phyloP scores from a whole-genome alignment of 2,113 vertebrate genomes.

The Gymnobelideus leadbeateri region DNA sequence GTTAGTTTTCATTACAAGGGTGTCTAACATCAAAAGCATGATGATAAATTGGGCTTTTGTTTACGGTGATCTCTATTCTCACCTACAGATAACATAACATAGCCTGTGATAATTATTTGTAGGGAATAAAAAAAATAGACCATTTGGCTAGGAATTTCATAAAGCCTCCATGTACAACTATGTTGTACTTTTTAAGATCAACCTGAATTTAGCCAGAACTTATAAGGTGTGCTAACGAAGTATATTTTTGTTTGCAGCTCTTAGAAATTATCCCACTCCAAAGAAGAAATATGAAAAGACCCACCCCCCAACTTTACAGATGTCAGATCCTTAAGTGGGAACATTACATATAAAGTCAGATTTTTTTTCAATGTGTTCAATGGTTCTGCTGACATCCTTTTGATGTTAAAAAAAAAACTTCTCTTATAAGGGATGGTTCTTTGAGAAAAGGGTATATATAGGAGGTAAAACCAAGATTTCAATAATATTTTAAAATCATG shows the following conservation, averaged over 20 bases:
- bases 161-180: background rate
- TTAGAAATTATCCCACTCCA: too few species aligned
- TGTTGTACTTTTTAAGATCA: too few species aligned
- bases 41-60: conserved; percentile 16
- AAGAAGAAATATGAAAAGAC: too few species aligned
- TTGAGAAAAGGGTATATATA: background rate
- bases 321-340: background rate
- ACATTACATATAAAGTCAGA: background rate
- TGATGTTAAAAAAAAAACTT: background rate
- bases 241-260: background rate
- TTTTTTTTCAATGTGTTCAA: background rate
- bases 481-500: background rate
- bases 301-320: background rate
- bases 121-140: conserved; percentile 21
- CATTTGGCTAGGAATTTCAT: background rate
- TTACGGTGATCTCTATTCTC: conserved; percentile 25
- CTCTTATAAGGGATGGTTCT: background rate
- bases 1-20: background rate
- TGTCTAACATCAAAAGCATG: background rate
- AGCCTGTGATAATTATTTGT: conserved; percentile 20
- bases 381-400: background rate
- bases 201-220: conserved; percentile 34
- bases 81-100: too few species aligned
- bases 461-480: background rate
- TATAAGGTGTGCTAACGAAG: background rate